Evolutionary conservation across 92 coral and sea anemone genomes (phyloP), one percentile per base, ranked within the genome.

Genomic region (Hydrozoanthus gracilis): DNA sequence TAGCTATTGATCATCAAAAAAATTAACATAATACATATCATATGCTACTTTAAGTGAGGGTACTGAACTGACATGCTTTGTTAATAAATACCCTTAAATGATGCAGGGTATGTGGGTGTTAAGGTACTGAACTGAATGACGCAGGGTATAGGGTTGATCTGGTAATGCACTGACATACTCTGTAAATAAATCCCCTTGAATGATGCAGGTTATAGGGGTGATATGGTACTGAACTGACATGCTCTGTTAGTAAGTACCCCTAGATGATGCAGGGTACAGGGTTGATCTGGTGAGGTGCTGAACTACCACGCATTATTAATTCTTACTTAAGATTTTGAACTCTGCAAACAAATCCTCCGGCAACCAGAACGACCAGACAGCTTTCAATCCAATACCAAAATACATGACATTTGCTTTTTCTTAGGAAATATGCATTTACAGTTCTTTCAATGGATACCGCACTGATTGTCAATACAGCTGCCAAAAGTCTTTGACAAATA

Each of bases 331-430:
- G 7, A 4, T 49, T 80, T 35, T 65, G 58, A 8, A 61, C 72
- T 66, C 44, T 20, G 17, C 73, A 80, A 5, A 64, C 8, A 80
- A 16, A 17, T 16, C 10, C 74, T 5, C 17, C 69, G 39, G 56
- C n/a, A 18, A 74, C 35, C 45, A 73, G 7, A 39, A 62, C 76
- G 11, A 64, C 50, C n/a, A 88, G 9, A 39, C 73, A 78, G 58
- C 87, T 79, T 72, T 75, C 78, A 70, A 80, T 5, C 92, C 92
- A 90, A n/a, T 51, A 49, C 65, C 47, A 89, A 83, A 89, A 89
- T 13, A 89, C 86, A 67, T 84, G 88, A 4, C 72, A 62, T 3
- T 61, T 65, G 44, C 86, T 89, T 60, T 46, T 83, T 51, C 88
- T 89, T 66, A 89, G 71, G 48, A 56, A 60, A 47, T 83, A 51